phyloP scores from a whole-genome alignment of 2,888 invertebrate genomes.

The Esperia sulphurella region DNA sequence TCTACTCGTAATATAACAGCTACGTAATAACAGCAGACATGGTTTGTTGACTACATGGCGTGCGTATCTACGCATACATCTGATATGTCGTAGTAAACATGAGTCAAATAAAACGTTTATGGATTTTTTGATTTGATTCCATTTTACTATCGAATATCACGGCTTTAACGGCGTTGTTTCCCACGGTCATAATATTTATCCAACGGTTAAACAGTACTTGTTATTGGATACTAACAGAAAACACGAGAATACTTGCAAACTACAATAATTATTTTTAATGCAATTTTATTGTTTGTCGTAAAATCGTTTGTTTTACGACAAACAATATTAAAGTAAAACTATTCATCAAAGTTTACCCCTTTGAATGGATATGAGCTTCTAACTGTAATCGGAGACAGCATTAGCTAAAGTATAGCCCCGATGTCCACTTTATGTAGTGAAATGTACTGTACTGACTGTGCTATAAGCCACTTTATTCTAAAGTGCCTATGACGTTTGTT shows the following conservation, averaged over 20 bases:
- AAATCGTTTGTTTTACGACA: slow-evolving; percentile 43
- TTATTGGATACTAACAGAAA: slow-evolving; percentile 30
- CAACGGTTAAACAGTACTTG: slow-evolving; percentile 12
- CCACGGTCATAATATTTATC: slow-evolving; percentile 22
- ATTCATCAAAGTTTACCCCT: slow-evolving; percentile 27
- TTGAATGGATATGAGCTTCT: not conserved
- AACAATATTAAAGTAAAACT: no score
- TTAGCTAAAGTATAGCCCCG: no score
- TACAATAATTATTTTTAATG: slow-evolving; percentile 31
- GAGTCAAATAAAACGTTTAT: slow-evolving; percentile 11
- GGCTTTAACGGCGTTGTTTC: slow-evolving; percentile 40
- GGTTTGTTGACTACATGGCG: no score
- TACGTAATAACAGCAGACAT: no score
- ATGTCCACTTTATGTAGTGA: no score
- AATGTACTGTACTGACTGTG: no score
- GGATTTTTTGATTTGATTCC: slow-evolving; percentile 29
- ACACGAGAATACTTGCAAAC: slow-evolving; percentile 30
- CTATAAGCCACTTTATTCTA: not conserved
- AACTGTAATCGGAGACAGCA: not conserved
- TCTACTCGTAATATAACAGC: no score
- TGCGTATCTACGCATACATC: no score
- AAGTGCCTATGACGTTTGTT: not conserved
- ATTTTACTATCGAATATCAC: slow-evolving; percentile 28
- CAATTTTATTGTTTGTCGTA: slow-evolving; percentile 37
- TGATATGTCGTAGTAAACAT: not conserved